A percentile compares a stretch with the other conserved stretches of the same genome.
These are phyloP conservation scores for Hippocampus mohnikei DNA, from an alignment of 2,113 vertebrate genomes.

Conservation along the genomic window DNA sequence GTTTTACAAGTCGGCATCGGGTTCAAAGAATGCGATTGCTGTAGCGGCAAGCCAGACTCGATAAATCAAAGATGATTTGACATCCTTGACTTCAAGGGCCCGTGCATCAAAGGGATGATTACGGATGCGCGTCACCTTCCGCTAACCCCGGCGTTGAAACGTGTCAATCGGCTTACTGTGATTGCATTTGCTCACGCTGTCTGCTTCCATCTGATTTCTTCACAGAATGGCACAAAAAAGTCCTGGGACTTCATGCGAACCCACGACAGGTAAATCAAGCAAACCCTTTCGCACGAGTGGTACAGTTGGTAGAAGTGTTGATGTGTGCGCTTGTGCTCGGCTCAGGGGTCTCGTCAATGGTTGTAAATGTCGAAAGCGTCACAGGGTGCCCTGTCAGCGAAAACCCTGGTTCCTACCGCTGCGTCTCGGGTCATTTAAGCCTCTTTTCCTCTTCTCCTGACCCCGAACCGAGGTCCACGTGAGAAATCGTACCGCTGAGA, in stretches of 20 bases:
- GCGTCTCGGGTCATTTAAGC: constrained; percentile 48
- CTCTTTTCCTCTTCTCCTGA: constrained; percentile 42
- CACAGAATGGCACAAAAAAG: constrained; percentile 85
- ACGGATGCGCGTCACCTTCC: background rate
- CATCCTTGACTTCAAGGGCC: background rate
- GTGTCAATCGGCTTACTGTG: background rate
- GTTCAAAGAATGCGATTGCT: constrained; percentile 3
- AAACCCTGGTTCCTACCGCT: constrained; percentile 28
- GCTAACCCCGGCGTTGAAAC: background rate
- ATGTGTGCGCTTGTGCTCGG: constrained; percentile 7
- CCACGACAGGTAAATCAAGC: constrained; percentile 81
- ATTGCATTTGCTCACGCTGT: constrained; percentile 15
- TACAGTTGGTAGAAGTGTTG: background rate
- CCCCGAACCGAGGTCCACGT: constrained; percentile 36
- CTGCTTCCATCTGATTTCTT: constrained; percentile 37
- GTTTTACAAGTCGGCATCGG: constrained; percentile 2
- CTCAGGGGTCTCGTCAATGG: constrained; percentile 1
- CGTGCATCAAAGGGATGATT: background rate
- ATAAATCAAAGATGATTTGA: constrained; percentile 18
- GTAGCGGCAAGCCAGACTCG: background rate
- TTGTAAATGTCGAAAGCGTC: constrained; percentile 38
- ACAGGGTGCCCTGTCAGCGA: constrained; percentile 34
- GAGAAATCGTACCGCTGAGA: constrained; percentile 52
- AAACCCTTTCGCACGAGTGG: background rate
- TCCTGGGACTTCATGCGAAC: constrained; percentile 89